Base-by-base conservation (phyloP, 2,888 invertebrate species). In the Papilio elwesi region DNA sequence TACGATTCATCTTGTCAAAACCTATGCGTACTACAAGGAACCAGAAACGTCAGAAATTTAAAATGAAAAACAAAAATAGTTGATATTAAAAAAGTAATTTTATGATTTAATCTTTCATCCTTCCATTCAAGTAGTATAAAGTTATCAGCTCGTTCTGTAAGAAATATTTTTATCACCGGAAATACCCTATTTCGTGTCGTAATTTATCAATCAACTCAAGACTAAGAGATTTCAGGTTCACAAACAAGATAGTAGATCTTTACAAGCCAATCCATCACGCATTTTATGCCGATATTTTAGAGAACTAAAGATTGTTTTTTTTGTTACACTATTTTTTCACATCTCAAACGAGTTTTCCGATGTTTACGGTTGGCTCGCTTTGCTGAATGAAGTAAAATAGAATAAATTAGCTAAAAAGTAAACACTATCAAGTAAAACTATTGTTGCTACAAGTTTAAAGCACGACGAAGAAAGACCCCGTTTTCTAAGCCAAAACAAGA, bases 121-220 rank as follows among this genome's bases (percentile, higher is more conserved):
- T 59, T 59, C 38, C 59, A 59, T 59, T 59, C 59, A 59, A 38
- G 9, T 9, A n/a, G 59, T n/a, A 36, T 8, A 36, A 36, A 36
- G 36, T 57, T 57, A 59, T 64, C 48, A 48, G 47, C 15, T 64
- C 48, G 26, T 64, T 48, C 48, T 64, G 48, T 38, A 43, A 64
- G 48, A 15, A 16, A 6, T 38, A 11, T 11, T 11, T 43, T 67
- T 67, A 67, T 67, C 67, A 13, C 43, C 53, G 67, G 66, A 66
- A 63, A 66, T 53, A 68, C 67, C 49, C 43, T 59, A 68, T 68
- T 63, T 49, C 57, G n/a, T 57, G 64, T 64, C 55, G 62, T 63
- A 51, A 62, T 65, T 69, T 66, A 70, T 66, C 59, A 53, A 67
- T 68, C 49, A 38, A 36, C 63, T 65, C 53, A 55, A 43, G 48